These are phyloP conservation scores for Orientallactaga sibirica DNA, from an alignment of 2,797 vertebrate genomes.

Conservation along the genomic window DNA sequence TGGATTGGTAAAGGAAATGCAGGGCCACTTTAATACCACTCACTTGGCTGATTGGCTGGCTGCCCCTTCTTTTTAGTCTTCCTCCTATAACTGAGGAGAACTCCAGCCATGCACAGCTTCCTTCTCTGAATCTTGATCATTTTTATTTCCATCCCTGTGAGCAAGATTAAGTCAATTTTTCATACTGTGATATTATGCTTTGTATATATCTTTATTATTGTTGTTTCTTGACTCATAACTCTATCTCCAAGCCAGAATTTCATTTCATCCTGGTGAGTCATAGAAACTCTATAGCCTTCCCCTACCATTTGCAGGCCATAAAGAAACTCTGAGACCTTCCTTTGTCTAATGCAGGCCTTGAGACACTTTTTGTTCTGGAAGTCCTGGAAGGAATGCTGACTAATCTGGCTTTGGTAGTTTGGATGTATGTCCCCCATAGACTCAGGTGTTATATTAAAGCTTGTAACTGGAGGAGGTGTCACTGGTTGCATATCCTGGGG, in stretches of 20 bases:
- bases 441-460: too few relatives aligned
- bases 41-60: not conserved
- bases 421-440: too few relatives aligned
- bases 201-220: not conserved
- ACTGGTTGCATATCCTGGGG: too few relatives aligned
- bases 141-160: not conserved
- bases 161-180: constrained; percentile 1
- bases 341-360: not conserved
- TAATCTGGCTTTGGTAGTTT: not conserved
- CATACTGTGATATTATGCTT: not conserved
- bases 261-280: not conserved
- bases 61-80: not conserved
- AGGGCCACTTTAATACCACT: not conserved
- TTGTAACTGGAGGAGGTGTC: too few relatives aligned
- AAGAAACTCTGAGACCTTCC: not conserved
- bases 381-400: not conserved
- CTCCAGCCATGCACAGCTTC: not conserved
- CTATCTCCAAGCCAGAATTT: not conserved
- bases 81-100: not conserved
- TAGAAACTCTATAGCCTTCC: not conserved
- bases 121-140: not conserved
- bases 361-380: not conserved
- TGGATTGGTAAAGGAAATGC: not conserved
- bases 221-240: not conserved
- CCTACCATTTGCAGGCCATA: not conserved